Base-by-base conservation (phyloP, 2,797 vertebrate genomes). In the Microhierax caerulescens region DNA sequence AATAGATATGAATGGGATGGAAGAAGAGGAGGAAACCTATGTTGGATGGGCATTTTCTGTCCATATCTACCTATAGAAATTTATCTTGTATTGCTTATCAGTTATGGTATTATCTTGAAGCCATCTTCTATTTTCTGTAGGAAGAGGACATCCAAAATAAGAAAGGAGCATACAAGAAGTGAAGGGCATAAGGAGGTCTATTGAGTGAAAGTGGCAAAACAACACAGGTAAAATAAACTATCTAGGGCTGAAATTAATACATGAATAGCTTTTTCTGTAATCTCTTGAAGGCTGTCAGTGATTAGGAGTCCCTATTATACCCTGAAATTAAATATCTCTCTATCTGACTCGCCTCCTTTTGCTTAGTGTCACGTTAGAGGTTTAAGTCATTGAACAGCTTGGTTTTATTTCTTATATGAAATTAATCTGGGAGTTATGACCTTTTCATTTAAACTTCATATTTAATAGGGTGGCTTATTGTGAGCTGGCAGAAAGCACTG, bases 381-480 rank as follows among this genome's bases (percentile, higher is more conserved):
- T 76, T 92, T 76, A 77, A 82, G 54, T 94, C 91, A 74, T 20
- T 51, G 32, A 30, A 84, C 39, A 91, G 20, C 47, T 93, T 76
- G 9, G 90, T 87, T 93, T 93, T 39, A 27, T 39, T 51, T 48
- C 17, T 95, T 70, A 39, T 78, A 64, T 68, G 41, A 91, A 86
- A 77, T 94, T 65, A 59, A 32, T 36, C 50, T 90, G 57, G 59
- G 50, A 91, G 41, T 65, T 78, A 28, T 51, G 53, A 94, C 56
- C 83, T 93, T 96, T 96, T 94, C 75, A 80, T 89, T 94, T 96
- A 63, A 54, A 77, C 37, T 86, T 93, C 13, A 15, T 74, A 64
- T 87, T 87, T 73, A 86, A 75, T 84, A 78, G 60, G 36, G 12
- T 89, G 34, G 6, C 56, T 76, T 89, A 91, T 37, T 87, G 23